Evolutionary conservation across 64 coral and sea anemone species (phyloP).

Genomic region (Montipora capricornis): DNA sequence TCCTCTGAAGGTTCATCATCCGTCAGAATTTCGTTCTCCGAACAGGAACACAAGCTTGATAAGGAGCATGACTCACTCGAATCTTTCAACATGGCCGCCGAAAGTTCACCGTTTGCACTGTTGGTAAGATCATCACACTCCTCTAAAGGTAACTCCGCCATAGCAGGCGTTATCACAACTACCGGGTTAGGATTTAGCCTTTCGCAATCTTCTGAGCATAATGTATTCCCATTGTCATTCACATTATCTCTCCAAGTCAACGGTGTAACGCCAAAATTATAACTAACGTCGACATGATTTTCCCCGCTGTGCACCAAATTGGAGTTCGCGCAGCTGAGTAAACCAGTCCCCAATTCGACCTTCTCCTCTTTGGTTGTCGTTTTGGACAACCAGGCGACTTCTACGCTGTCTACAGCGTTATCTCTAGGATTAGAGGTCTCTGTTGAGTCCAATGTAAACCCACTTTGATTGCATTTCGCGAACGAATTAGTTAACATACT

Average conservation of each 20-base stretch:
- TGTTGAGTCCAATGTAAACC: neutral
- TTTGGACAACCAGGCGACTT: neutral
- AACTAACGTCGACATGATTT: neutral
- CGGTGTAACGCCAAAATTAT: neutral
- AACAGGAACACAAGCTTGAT: conserved; percentile 54
- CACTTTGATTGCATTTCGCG: conserved; percentile 47
- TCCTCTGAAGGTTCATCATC: conserved; percentile 74
- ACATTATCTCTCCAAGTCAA: conserved; percentile 8
- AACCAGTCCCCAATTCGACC: neutral
- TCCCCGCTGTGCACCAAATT: neutral
- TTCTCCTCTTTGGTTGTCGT: neutral
- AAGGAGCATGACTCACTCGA: conserved; percentile 31
- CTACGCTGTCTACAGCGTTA: neutral
- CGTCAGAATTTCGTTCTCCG: conserved; percentile 63
- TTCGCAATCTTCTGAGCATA: neutral
- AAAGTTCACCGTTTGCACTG: conserved; percentile 5
- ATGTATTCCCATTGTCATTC: neutral
- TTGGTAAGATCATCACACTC: conserved; percentile 11
- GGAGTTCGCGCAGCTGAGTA: neutral
- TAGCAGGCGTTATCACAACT: conserved; percentile 66
- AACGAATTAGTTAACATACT: conserved; percentile 36
- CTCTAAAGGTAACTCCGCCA: neutral
- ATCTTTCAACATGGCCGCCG: conserved; percentile 39
- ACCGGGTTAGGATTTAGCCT: conserved; percentile 5
- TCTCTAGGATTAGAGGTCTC: neutral